Percentiles rank a stretch among this genome's conserved stretches.
Conservation (phyloP, 2,797 vertebrate genomes). For the Tauraco hartlaubi region DNA sequence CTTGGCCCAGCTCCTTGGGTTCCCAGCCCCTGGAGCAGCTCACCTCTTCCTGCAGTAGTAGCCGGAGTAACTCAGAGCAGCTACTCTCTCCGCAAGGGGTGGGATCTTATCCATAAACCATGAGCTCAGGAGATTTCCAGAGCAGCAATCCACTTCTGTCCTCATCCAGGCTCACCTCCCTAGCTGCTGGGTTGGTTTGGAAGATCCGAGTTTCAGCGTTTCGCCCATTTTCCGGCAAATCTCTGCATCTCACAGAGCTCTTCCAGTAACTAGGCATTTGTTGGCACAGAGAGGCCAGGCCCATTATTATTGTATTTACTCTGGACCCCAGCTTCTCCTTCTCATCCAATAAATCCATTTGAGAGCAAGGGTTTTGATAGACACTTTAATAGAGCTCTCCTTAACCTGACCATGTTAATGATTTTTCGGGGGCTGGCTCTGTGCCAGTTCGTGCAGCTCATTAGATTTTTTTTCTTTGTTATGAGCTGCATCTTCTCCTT, state of each 20-base stretch:
- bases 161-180: not conserved
- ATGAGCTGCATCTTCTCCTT: not conserved
- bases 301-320: constrained; percentile 48
- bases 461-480: constrained; percentile 40
- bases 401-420: constrained; percentile 78
- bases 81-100: not conserved
- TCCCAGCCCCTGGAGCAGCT: not conserved
- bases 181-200: not conserved
- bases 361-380: constrained; percentile 72
- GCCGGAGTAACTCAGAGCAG: not conserved
- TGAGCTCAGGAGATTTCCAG: not conserved
- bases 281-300: not conserved
- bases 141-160: not conserved
- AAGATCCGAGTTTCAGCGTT: not conserved
- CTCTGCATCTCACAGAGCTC: not conserved
- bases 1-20: not conserved
- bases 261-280: constrained; percentile 35
- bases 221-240: not conserved
- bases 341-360: constrained; percentile 79
- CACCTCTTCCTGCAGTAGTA: not conserved
- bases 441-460: constrained; percentile 58
- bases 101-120: not conserved
- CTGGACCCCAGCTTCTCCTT: constrained; percentile 39
- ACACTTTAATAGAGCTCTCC: constrained; percentile 76
- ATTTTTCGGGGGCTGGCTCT: constrained; percentile 64